phyloP scores from a whole-genome alignment of 2,113 vertebrate species.

The Paramisgurnus dabryanus region DNA sequence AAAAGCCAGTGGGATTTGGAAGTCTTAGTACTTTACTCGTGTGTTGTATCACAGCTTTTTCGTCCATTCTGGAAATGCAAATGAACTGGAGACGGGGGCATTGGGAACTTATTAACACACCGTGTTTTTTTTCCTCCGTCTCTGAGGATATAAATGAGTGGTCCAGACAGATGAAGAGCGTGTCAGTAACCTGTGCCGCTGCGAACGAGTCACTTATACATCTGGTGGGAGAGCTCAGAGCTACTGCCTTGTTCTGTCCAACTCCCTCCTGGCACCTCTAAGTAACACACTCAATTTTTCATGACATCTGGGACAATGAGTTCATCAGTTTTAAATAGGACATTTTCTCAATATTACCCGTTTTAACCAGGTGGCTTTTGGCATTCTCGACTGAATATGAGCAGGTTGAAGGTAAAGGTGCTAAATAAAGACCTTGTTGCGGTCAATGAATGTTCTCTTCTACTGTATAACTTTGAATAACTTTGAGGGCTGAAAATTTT shows the following conservation, averaged over 20 bases:
- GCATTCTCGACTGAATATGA: slow-evolving; percentile 25
- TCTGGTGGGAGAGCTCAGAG: slow-evolving; percentile 52
- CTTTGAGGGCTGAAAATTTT: neutral
- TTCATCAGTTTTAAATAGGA: slow-evolving; percentile 65
- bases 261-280: slow-evolving; percentile 43
- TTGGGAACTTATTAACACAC: slow-evolving; percentile 42
- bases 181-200: slow-evolving; percentile 41
- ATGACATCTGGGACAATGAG: slow-evolving; percentile 56
- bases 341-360: slow-evolving; percentile 59
- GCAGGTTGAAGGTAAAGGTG: neutral
- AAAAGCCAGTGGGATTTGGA: slow-evolving; percentile 40
- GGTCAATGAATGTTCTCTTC: slow-evolving; percentile 37
- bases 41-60: slow-evolving; percentile 30
- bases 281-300: slow-evolving; percentile 53
- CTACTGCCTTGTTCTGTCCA: slow-evolving; percentile 32
- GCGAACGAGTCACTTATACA: slow-evolving; percentile 53
- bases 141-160: slow-evolving; percentile 49
- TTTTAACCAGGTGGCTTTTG: slow-evolving; percentile 54
- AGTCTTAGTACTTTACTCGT: slow-evolving; percentile 46
- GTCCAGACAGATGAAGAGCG: slow-evolving; percentile 50
- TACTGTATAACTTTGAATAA: slow-evolving; percentile 14
- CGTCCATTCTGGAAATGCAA: slow-evolving; percentile 51
- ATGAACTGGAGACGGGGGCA: slow-evolving; percentile 42
- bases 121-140: slow-evolving; percentile 4
- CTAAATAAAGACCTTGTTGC: slow-evolving; percentile 22